A percentile compares a stretch with the other conserved stretches of the same genome.
These are phyloP conservation scores for Physocephala rufipes DNA, from an alignment of 2,888 invertebrate genomes.

Conservation along the genomic window DNA sequence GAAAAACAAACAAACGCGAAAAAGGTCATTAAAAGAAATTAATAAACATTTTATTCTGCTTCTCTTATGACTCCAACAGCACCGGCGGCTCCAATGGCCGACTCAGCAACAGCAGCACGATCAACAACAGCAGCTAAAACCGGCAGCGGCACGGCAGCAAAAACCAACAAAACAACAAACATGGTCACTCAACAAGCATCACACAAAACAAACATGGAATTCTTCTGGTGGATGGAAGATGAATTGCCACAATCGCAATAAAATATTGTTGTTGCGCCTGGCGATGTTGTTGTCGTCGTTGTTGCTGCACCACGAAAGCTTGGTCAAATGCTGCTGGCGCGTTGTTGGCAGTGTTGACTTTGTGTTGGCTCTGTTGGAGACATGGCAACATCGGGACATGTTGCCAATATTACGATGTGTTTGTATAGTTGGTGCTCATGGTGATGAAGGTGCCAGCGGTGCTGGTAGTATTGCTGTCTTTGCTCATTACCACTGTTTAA, in stretches of 20 bases:
- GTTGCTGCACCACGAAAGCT: no score
- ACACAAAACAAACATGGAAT: constrained; percentile 12
- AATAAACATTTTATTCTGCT: constrained; percentile 21
- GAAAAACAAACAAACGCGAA: no score
- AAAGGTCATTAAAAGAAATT: constrained; percentile 23
- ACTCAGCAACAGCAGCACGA: constrained; percentile 8
- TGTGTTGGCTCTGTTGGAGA: constrained; percentile 37
- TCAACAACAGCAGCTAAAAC: constrained; percentile 4
- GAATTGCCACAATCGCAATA: constrained; percentile 35
- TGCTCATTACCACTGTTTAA: constrained; percentile 48
- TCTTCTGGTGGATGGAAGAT: constrained; percentile 21
- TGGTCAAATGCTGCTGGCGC: no score
- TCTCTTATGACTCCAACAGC: constrained; percentile 36
- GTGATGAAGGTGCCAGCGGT: no score
- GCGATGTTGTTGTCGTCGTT: constrained; percentile 25
- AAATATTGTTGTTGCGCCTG: constrained; percentile 18
- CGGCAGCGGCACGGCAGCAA: no score
- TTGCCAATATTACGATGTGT: background rate
- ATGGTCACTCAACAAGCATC: background rate
- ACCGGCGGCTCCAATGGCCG: constrained; percentile 14
- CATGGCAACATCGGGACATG: constrained; percentile 25
- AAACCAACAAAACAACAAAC: no score
- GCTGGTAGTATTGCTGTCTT: no score
- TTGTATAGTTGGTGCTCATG: background rate
- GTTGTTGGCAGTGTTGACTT: background rate